Evolutionary conservation across 2,113 vertebrate genomes (phyloP).

Genomic region (Suricata suricatta): DNA sequence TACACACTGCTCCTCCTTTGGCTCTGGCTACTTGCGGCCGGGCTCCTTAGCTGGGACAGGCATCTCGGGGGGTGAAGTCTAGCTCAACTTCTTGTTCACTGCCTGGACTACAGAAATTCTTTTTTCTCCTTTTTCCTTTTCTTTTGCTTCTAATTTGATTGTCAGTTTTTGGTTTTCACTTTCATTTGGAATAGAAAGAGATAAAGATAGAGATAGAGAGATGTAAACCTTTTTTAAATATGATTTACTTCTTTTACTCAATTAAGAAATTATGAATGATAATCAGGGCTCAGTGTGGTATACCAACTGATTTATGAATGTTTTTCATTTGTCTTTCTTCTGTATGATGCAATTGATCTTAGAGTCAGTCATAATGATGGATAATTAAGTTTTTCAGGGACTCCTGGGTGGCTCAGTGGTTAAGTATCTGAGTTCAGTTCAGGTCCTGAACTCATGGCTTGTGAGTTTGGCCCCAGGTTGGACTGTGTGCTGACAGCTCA

Average conservation of each 20-base stretch:
- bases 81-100: not conserved
- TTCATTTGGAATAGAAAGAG: not conserved
- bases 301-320: not conserved
- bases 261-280: not conserved
- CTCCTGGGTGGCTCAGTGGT: too few species aligned
- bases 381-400: not conserved
- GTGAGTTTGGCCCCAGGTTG: too few species aligned
- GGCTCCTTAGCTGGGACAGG: not conserved
- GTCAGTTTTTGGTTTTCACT: not conserved
- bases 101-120: fast-evolving
- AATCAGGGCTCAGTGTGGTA: not conserved
- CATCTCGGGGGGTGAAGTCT: not conserved
- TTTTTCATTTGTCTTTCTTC: not conserved
- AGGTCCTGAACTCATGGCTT: too few species aligned
- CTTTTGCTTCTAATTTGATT: not conserved
- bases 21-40: not conserved
- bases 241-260: not conserved
- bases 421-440: too few species aligned
- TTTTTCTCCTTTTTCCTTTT: not conserved
- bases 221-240: not conserved
- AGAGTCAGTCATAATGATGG: not conserved
- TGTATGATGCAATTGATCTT: not conserved
- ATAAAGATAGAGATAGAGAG: too few species aligned
- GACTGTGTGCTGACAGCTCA: too few species aligned
- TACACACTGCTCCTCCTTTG: too few species aligned